Evolutionary conservation across 2,888 invertebrate species (phyloP).

Genomic region (Nezara viridula): DNA sequence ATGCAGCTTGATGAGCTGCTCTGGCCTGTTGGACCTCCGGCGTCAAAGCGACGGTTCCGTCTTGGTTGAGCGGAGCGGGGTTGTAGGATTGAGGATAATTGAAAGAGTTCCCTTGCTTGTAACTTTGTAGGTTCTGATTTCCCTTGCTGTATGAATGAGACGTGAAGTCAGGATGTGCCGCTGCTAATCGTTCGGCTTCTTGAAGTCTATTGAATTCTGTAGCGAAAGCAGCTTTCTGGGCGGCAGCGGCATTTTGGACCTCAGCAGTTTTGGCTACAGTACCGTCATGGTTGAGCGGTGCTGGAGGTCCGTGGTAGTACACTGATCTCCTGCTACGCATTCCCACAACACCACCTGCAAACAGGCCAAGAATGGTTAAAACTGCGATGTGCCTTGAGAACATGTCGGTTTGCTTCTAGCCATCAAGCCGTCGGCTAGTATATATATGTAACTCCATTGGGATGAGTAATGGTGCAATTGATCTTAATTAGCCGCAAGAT

Average conservation of each 20-base stretch:
- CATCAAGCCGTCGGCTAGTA: background rate
- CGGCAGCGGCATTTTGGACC: background rate
- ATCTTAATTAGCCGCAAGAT: background rate
- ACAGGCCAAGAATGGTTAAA: background rate
- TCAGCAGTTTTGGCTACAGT: background rate
- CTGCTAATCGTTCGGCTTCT: background rate
- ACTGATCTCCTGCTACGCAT: background rate
- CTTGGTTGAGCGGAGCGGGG: slow-evolving; percentile 60
- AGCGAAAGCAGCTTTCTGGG: slow-evolving; percentile 38
- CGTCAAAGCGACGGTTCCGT: slow-evolving; percentile 68
- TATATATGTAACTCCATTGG: background rate
- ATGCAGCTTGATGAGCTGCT: slow-evolving; percentile 68
- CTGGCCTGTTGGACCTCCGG: slow-evolving; percentile 71
- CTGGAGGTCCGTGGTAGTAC: background rate
- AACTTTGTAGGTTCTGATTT: background rate
- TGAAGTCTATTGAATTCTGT: background rate
- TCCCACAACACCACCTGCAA: background rate
- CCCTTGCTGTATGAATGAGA: background rate
- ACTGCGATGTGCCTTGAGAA: background rate
- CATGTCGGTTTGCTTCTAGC: background rate
- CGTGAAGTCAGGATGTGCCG: background rate
- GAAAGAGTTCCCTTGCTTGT: background rate
- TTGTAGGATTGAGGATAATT: background rate
- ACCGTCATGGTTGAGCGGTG: background rate
- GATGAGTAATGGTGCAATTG: slow-evolving; percentile 40